Evolutionary conservation across 2,888 invertebrate genomes (phyloP), one percentile per base, ranked within the genome.

Genomic region (Amphipoea oculea): DNA sequence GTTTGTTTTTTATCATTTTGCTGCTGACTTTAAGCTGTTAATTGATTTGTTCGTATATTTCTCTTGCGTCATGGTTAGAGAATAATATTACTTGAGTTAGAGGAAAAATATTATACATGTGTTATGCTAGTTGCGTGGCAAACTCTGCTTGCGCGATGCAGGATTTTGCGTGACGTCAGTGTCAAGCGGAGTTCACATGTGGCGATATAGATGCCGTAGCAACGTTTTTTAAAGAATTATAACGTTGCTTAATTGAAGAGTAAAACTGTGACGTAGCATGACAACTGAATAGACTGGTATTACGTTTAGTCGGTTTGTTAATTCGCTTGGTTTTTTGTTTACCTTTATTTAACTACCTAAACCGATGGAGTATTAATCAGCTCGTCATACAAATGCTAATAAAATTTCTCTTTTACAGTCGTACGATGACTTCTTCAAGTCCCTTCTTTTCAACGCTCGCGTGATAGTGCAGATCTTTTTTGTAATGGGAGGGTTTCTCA

Each of bases 381-480:
- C 7, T 63, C 14, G 3, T 6, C 3, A 36, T 3, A 36, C 17
- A 17, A 17, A 40, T 40, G 23, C 17, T 57, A 14, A 71, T n/a
- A 23, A 0, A 14, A 7, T 70, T 48, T 70, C 54, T 86, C 54
- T 89, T 79, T 85, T 0, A 9, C 95, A 97, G 96, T 96, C 96
- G 0, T 97, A 97, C 91, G 93, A 93, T 69, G 96, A 97, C 76
- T 96, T 96, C 93, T 96, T 97, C 93, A 96, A 96, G 82, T 91
- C 95, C 0, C 93, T 97, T 0, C 94, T 96, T 3, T 96, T 95
- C 94, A 97, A 97, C 85, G 96, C 96, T 0, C 92, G 96, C 0
- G 91, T 96, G 6, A 96, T 97, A 70, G 96, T 97, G 5, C 96
- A 97, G 85, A 96, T 96, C 62, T 97, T 97, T 93, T 96, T 96